Percentiles rank a stretch among this genome's conserved stretches.
Evolutionary conservation across 1,140 invertebrate genomes (phyloP).

Genomic region (Oreohelix idahoensis): DNA sequence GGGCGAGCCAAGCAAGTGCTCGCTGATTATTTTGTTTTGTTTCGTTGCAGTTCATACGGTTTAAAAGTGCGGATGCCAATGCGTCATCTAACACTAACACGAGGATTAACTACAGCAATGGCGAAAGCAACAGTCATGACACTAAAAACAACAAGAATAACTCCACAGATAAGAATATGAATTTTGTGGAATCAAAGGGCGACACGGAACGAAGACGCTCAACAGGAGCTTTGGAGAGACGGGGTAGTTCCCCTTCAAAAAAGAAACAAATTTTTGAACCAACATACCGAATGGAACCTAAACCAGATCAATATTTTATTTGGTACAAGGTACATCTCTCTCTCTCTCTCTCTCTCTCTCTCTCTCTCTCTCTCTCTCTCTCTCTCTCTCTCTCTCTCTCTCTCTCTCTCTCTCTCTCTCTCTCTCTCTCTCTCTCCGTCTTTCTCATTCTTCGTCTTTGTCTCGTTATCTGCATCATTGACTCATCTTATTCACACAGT

Average conservation of each 20-base stretch:
- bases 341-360: too few relatives aligned
- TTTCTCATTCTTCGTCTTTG: too few relatives aligned
- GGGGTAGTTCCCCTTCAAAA: not conserved
- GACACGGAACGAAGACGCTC: not conserved
- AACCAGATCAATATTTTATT: slow-evolving; percentile 16
- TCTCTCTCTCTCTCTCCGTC: too few relatives aligned
- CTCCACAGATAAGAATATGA: not conserved
- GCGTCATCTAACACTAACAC: not conserved
- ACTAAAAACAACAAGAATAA: not conserved
- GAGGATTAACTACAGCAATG: not conserved
- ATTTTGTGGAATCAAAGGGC: not conserved
- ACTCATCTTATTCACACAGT: too few relatives aligned
- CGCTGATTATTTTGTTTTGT: too few relatives aligned
- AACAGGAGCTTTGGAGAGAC: not conserved
- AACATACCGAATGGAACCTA: slow-evolving; percentile 18
- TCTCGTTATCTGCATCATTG: too few relatives aligned
- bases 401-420: too few relatives aligned
- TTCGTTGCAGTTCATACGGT: not conserved
- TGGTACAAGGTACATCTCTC: not conserved
- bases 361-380: too few relatives aligned
- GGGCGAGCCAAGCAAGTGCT: too few relatives aligned
- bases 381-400: too few relatives aligned
- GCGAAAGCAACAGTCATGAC: not conserved
- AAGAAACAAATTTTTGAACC: not conserved
- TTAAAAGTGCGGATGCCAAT: not conserved